Base-by-base conservation (phyloP, 2,888 invertebrate species). In the Apamea anceps region DNA sequence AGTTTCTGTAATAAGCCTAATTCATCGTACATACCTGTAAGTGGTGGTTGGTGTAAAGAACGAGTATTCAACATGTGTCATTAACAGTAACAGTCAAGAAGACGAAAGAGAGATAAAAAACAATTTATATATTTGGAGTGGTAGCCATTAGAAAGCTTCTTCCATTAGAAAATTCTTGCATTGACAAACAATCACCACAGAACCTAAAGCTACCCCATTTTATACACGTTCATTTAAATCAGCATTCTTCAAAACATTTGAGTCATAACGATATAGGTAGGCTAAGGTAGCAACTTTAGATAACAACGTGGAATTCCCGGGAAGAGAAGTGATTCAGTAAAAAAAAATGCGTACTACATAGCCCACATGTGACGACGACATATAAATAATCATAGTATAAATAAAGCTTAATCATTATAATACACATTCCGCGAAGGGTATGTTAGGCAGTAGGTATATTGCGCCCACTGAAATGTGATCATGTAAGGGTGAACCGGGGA, bases 281-380 rank as follows among this genome's bases (percentile, higher is more conserved):
- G 25, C 21, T 10, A 67, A 62, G 32, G 42, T 66, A 67, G 18
- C n/a, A 18, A 21, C 32, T 60, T 37, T 18, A 54, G 74, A 82
- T 68, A 74, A 45, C 21, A 68, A 62, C 28, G 65, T 25, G 37
- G 25, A 72, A 81, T 51, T 63, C 68, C n/a, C 62, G 8, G 45
- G 75, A 80, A 76, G 12, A 75, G 12, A 37, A 76, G 13, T 83
- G 80, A 83, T 48, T 85, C 72, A 75, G 21, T 37, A 28, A 18
- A 15, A 18, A 18, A 77, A 75, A 72, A 67, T 68, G 28, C 25
- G 67, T 42, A 37, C 65, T 42, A 54, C 37, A 21, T 77, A 65
- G 28, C 10, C 25, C 10, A 37, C 32, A 57, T 60, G 37, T 81
- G 57, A 81, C 65, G 37, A 37, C 28, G 12, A 37, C n/a, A 6